phyloP scores from a whole-genome alignment of 2,797 vertebrate species.

The Oreonectes daqikongensis region DNA sequence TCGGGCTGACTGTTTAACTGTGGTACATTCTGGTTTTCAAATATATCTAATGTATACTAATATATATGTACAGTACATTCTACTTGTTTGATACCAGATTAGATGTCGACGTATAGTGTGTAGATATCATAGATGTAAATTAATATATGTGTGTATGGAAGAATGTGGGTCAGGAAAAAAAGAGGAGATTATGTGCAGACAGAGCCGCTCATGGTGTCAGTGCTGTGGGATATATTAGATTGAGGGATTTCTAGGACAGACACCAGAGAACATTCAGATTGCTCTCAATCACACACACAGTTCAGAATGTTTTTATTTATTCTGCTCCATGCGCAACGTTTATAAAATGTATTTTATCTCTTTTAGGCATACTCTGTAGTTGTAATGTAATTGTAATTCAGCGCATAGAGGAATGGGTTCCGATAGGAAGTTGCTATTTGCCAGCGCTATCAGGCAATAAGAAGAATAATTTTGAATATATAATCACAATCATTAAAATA shows the following conservation, averaged over 20 bases:
- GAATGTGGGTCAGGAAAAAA: conserved; percentile 54
- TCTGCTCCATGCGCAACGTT: conserved; percentile 9
- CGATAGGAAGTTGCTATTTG: background rate
- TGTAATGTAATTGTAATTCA: background rate
- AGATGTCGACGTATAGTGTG: background rate
- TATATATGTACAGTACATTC: background rate
- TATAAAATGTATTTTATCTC: conserved; percentile 24
- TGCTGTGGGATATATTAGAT: conserved; percentile 59
- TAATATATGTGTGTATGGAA: conserved; percentile 36
- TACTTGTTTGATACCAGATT: background rate
- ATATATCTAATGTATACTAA: background rate
- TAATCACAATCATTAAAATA: background rate
- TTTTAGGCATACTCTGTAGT: background rate
- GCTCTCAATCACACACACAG: conserved; percentile 28
- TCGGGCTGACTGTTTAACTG: background rate
- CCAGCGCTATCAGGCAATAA: background rate
- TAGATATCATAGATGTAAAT: background rate
- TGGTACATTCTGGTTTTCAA: conserved; percentile 6
- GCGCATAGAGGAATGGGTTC: background rate
- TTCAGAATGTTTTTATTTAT: conserved; percentile 35
- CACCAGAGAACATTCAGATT: conserved; percentile 53
- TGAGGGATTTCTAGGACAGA: conserved; percentile 56
- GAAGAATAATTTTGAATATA: background rate
- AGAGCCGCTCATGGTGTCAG: conserved; percentile 52
- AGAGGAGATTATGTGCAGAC: conserved; percentile 59